Percentiles rank a stretch among this genome's conserved stretches.
phyloP scores from a whole-genome alignment of 2,797 vertebrate species.

The Hapalemur alaotrensis region DNA sequence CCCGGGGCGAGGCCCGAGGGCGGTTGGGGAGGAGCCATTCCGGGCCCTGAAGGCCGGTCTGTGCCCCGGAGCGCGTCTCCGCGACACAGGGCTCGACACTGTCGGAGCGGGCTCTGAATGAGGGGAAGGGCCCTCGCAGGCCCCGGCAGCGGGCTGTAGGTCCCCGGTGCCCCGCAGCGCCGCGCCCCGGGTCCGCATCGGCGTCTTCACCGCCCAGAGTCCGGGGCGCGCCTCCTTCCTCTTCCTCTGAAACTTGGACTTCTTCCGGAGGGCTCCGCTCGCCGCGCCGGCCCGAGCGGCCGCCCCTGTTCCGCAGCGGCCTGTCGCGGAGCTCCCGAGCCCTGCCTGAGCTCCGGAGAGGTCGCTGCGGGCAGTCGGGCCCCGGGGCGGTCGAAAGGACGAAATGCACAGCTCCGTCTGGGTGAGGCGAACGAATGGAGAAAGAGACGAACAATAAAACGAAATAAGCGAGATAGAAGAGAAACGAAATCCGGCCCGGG shows the following conservation, averaged over 20 bases:
- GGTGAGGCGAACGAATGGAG: background rate
- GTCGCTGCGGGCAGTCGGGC: background rate
- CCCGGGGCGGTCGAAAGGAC: background rate
- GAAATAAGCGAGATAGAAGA: background rate
- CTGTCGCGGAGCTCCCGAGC: background rate
- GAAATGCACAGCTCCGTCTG: background rate
- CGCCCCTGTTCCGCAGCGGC: background rate
- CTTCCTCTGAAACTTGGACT: background rate
- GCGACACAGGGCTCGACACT: background rate
- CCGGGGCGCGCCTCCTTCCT: background rate
- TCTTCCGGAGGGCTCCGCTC: background rate
- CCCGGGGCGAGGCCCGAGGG: background rate
- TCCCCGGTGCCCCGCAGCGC: background rate
- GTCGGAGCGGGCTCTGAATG: background rate
- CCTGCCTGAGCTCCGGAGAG: background rate
- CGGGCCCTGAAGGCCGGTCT: background rate
- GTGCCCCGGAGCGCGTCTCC: background rate
- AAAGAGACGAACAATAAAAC: background rate
- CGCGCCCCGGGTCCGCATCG: rapidly evolving
- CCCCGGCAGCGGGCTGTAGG: background rate
- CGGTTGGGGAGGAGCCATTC: background rate
- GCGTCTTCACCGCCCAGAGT: background rate
- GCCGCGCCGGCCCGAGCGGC: too few relatives aligned
- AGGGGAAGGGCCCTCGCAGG: background rate
- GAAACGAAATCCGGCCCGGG: background rate